Conservation (phyloP, 2,888 invertebrate genomes). For the Eristalis pertinax region DNA sequence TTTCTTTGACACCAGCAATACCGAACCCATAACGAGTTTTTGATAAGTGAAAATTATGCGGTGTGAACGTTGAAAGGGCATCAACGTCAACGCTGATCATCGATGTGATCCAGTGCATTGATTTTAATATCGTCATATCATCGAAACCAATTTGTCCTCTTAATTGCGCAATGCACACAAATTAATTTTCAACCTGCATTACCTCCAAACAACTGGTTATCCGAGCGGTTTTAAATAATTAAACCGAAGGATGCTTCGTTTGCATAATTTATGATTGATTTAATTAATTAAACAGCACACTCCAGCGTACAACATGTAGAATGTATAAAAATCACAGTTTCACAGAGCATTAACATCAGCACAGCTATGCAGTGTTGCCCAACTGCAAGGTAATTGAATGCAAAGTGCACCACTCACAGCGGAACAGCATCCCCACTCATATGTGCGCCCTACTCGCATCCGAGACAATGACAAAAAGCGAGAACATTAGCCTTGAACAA, state of each 20-base stretch:
- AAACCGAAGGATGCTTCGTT: neutral
- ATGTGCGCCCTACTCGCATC: neutral
- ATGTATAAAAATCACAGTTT: neutral
- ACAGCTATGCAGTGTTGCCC: neutral
- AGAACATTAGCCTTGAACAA: slow-evolving; percentile 47
- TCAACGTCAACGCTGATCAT: neutral
- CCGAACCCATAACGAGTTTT: too few species aligned
- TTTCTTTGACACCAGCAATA: too few species aligned
- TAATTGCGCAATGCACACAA: neutral
- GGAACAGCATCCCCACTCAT: too few species aligned
- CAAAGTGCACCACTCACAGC: neutral
- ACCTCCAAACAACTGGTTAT: neutral
- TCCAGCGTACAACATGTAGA: neutral
- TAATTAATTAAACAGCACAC: neutral
- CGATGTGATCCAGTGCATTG: neutral
- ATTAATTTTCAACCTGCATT: neutral
- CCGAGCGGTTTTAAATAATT: neutral
- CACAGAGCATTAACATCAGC: neutral
- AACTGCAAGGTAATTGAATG: neutral
- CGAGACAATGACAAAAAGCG: neutral
- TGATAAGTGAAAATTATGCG: too few species aligned
- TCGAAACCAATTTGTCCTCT: neutral
- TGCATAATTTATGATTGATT: neutral
- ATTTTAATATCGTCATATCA: neutral
- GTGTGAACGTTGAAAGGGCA: too few species aligned